Base-by-base conservation (phyloP, 1,140 invertebrate species). In the Mylabris phalerata region DNA sequence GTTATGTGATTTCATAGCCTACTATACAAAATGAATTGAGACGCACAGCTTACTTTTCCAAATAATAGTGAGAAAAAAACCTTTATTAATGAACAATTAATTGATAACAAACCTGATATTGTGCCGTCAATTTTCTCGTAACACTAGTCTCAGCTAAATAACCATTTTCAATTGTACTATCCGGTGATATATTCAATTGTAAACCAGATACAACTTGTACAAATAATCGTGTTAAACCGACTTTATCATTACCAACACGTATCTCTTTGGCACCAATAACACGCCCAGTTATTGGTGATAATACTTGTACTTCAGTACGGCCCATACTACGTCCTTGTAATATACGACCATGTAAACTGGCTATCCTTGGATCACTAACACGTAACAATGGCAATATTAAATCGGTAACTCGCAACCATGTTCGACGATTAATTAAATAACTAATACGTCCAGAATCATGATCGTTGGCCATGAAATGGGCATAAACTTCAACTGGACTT, bases 201-300 rank as follows among this genome's bases (percentile, higher is more conserved):
- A 98, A 77, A 0, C 94, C 93, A 3, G 93, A 93, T 6, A 98
- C 91, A 5, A 97, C 89, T 61, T 87, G 85, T 3, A 96, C 92
- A 9, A 89, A 80, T 6, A 98, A 75, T 9, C 84, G 81, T 3
- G 86, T 84, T 7, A 98, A 82, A 9, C 84, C 87, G 1, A 96
- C 92, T 70, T 93, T 92, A 71, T 97, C 94, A 69, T 89, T 92
- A 9, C 87, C 88, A 10, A 98, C 93, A 1, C 90, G 81, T 6
- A 98, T 84, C 78, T 98, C 94, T 56, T 89, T 88, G 0, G 91
- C 85, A 19, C 93, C 95, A 65, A 96, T 89, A 0, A 95, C 90
- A 13, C 90, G 81, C 1, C 94, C 93, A 3, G 91, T 93, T 27
- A 95, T 92, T 0, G 93, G 92, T 0, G 93, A 95, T 10, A 96